Conservation (phyloP, 2,113 vertebrate species). For the human region DNA sequence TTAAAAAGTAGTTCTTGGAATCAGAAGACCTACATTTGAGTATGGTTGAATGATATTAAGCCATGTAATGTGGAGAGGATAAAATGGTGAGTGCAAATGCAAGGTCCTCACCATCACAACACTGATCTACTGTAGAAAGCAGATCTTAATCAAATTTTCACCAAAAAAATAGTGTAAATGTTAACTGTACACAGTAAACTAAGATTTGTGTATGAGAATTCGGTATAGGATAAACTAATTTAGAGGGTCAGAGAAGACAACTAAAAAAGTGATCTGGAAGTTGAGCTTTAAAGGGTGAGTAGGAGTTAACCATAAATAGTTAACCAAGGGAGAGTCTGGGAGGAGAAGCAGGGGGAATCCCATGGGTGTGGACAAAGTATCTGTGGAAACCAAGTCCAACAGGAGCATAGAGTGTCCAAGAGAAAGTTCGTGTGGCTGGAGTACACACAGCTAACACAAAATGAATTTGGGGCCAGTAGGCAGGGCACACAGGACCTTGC, state of each 20-base stretch:
- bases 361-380: not conserved
- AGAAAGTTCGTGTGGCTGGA: not conserved
- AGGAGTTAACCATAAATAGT: not conserved
- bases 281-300: not conserved
- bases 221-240: not conserved
- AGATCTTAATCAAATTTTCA: not conserved
- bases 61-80: not conserved
- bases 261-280: not conserved
- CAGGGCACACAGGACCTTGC: not conserved
- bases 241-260: not conserved
- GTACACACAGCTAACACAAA: not conserved
- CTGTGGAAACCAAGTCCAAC: not conserved
- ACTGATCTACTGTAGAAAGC: not conserved
- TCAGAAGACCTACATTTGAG: not conserved
- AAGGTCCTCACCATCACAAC: not conserved
- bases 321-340: not conserved
- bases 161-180: not conserved
- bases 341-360: not conserved
- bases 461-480: too few species aligned
- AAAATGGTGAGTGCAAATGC: not conserved
- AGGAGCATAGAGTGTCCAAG: not conserved
- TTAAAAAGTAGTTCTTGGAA: not conserved
- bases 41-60: not conserved
- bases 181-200: not conserved
- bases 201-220: not conserved